Conservation (phyloP, 2,113 vertebrate genomes). For the Mormoops blainvillei region DNA sequence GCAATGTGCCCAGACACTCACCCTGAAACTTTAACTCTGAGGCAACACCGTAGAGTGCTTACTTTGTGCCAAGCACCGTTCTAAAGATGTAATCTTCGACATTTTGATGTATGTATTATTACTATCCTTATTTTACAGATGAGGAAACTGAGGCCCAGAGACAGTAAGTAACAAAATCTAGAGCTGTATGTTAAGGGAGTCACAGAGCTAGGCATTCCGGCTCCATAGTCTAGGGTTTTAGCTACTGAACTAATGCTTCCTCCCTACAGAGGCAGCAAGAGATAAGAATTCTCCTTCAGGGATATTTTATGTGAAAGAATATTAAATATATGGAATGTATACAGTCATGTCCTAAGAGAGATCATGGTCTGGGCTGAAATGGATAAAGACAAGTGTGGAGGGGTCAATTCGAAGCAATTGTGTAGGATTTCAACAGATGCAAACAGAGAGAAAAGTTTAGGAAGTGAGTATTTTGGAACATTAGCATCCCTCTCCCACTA, state of each 20-base stretch:
- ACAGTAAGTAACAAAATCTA: not conserved
- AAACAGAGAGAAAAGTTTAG: not conserved
- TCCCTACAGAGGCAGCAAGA: not conserved
- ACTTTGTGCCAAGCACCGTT: not conserved
- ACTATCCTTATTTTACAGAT: not conserved
- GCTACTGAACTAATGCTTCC: not conserved
- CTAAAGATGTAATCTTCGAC: not conserved
- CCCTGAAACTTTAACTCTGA: not conserved
- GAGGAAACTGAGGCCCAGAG: not conserved
- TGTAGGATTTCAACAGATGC: not conserved
- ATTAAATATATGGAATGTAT: not conserved
- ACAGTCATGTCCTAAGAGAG: not conserved
- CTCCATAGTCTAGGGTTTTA: not conserved
- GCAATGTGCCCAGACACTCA: not conserved
- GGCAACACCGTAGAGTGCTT: not conserved
- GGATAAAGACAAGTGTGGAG: not conserved
- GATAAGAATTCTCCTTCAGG: not conserved
- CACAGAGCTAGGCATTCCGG: not conserved
- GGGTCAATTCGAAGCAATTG: not conserved
- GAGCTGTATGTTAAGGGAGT: not conserved
- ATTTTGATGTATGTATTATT: not conserved
- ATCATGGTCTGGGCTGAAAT: not conserved
- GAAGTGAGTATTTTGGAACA: not conserved
- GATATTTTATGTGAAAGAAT: not conserved
- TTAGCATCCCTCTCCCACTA: not conserved